These are phyloP conservation scores for Pantherophis guttatus DNA, from an alignment of 2,113 vertebrate genomes.

Conservation along the genomic window DNA sequence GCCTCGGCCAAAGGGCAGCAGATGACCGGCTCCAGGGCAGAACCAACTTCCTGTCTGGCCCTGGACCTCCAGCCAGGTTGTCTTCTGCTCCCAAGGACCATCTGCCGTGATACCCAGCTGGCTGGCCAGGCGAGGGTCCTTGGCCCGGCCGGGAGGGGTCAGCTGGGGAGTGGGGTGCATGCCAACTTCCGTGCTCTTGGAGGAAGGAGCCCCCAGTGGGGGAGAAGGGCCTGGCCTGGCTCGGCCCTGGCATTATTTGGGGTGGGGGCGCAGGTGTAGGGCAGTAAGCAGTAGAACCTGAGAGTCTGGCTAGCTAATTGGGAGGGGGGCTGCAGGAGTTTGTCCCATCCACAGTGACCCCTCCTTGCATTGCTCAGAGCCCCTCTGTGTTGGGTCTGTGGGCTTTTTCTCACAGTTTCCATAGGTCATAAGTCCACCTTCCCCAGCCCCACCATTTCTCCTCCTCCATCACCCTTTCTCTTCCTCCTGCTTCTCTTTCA, in stretches of 20 bases:
- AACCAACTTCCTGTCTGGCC: background rate
- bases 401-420: background rate
- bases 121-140: too few species aligned
- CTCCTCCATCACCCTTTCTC: background rate
- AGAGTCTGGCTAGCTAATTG: background rate
- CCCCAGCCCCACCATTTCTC: too few species aligned
- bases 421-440: background rate
- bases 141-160: background rate
- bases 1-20: background rate
- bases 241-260: background rate
- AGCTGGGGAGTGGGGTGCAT: background rate
- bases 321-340: background rate
- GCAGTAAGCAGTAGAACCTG: background rate
- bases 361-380: background rate
- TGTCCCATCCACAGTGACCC: background rate
- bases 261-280: background rate
- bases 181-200: too few species aligned
- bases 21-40: background rate
- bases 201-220: too few species aligned
- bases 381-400: background rate
- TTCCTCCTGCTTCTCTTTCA: background rate
- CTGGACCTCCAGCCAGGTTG: background rate
- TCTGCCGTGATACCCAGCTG: background rate
- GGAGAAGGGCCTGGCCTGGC: background rate
- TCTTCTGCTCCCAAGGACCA: background rate